Base-by-base conservation (phyloP, 2,797 vertebrate genomes). In the Neopelma chrysocephalum region DNA sequence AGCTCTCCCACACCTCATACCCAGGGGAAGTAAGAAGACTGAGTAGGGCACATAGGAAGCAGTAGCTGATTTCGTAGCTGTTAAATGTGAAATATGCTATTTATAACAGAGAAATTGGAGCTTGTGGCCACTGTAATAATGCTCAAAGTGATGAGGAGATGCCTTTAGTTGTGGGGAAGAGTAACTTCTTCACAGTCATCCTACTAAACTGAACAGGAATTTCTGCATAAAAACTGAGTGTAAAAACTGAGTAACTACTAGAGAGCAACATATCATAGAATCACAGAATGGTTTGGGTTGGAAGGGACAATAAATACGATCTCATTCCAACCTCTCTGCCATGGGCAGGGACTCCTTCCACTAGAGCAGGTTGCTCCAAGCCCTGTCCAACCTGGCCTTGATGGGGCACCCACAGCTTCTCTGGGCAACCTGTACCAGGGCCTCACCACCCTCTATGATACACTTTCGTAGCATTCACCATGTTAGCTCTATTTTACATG, bases 401-500 rank as follows among this genome's bases (percentile, higher is more conserved):
- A 38, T 51, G 79, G 42, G 54, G 12, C 48, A 69, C 7, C 31
- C 26, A 11, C 48, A 70, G 56, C 9, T 42, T 1, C 20, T 27
- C 48, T 50, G 32, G 19, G 9, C 11, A 29, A 0, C 22, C 48
- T 20, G 22, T 10, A 15, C 56, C 79, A 76, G 36, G 10, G 26
- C 15, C 48, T 34, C 5, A 6, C 11, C 54, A 3, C 6, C 8
- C 53, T 40, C 12, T 23, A 2, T 7, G 25, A 17, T 11, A 8
- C 0, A 36, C 31, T 12, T 48, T 1, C 2, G 9, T 4, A 36
- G 34, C 1, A 0, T 7, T 66, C n/a, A 11, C 22, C 8, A 14
- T 4, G 1, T 12, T 32, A 19, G 2, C 10, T 36, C 20, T 15
- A 1, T 15, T 31, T 13, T 62, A 50, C 26, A 27, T 3, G 3